A percentile compares a stretch with the other conserved stretches of the same genome.
These are phyloP conservation scores for Eupithecia subfuscata DNA, from an alignment of 2,888 invertebrate genomes.

Conservation along the genomic window DNA sequence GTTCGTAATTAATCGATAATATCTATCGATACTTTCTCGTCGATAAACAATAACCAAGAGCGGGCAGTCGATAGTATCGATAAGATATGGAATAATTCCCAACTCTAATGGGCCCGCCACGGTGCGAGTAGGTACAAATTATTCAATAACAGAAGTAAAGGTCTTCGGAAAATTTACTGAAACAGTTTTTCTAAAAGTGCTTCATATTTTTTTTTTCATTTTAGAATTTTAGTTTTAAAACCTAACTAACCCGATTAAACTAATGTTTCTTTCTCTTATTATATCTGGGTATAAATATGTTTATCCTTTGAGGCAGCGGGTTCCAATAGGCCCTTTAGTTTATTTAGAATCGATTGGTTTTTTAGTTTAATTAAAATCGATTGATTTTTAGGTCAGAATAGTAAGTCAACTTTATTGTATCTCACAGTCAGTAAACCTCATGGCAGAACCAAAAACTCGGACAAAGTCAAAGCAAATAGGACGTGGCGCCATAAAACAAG, in stretches of 20 bases:
- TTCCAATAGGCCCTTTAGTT: background rate
- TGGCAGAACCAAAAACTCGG: background rate
- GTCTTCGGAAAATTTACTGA: background rate
- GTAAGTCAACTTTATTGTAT: too few relatives aligned
- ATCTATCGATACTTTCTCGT: slow-evolving; percentile 71
- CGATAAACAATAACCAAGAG: slow-evolving; percentile 81
- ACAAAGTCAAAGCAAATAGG: background rate
- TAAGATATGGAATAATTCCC: slow-evolving; percentile 78
- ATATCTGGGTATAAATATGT: too few relatives aligned
- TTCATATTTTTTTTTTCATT: background rate
- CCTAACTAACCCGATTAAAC: background rate
- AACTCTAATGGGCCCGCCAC: slow-evolving; percentile 77
- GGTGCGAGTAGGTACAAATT: slow-evolving; percentile 52
- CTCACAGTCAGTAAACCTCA: background rate
- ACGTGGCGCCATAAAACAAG: background rate
- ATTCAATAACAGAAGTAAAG: slow-evolving; percentile 14
- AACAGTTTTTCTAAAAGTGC: background rate
- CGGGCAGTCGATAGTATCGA: slow-evolving; percentile 75
- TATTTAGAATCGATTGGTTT: background rate
- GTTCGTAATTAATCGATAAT: slow-evolving; percentile 75
- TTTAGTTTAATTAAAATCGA: too few relatives aligned
- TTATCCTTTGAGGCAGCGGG: too few relatives aligned
- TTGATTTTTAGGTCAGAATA: background rate
- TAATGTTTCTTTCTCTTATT: too few relatives aligned
- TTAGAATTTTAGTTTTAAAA: background rate